Evolutionary conservation across 1,140 invertebrate genomes (phyloP).

Genomic region (Drosophila chauvacae): DNA sequence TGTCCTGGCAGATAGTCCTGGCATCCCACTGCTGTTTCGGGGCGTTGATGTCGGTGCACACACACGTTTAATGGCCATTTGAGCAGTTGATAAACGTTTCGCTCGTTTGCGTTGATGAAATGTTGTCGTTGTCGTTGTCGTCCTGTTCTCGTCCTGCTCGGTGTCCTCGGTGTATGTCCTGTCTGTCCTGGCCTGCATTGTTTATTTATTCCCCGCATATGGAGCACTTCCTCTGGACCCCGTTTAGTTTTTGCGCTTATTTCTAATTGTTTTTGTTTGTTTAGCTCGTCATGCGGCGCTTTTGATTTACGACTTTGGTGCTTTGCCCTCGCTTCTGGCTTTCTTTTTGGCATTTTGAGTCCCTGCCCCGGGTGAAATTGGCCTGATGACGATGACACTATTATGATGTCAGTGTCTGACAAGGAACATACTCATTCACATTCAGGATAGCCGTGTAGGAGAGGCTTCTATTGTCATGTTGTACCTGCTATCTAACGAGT

Average conservation of each 20-base stretch:
- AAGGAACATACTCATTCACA: constrained; percentile 68
- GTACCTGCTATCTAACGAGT: not conserved
- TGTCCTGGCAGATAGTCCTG: constrained; percentile 80
- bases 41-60: constrained; percentile 51
- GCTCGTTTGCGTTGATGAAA: constrained; percentile 83
- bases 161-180: constrained; percentile 41
- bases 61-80: constrained; percentile 84
- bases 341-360: constrained; percentile 17
- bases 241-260: constrained; percentile 77
- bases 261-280: constrained; percentile 81
- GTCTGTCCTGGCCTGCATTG: constrained; percentile 60
- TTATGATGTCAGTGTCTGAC: constrained; percentile 78
- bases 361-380: constrained; percentile 37
- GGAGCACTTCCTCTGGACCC: constrained; percentile 48
- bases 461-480: constrained; percentile 10
- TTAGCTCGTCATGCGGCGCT: constrained; percentile 52
- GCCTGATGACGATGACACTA: constrained; percentile 75
- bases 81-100: constrained; percentile 84
- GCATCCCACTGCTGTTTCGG: constrained; percentile 19
- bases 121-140: constrained; percentile 65
- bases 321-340: constrained; percentile 26
- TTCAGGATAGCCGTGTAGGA: not conserved
- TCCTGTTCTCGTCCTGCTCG: constrained; percentile 22
- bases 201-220: constrained; percentile 78
- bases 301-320: constrained; percentile 65